phyloP scores from a whole-genome alignment of 2,113 vertebrate genomes.

The Gopherus flavomarginatus region DNA sequence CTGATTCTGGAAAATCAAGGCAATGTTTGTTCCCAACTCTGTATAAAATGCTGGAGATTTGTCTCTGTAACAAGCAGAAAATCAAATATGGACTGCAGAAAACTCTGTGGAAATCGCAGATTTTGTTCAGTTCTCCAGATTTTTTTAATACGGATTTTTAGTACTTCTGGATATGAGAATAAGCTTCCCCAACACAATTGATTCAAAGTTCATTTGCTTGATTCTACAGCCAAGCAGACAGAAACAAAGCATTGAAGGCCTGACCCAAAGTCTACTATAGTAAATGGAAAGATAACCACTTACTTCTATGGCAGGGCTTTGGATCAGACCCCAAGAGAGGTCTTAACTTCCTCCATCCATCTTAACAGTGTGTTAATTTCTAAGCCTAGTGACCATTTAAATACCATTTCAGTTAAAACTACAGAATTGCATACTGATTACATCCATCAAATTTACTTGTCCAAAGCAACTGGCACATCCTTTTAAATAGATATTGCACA shows the following conservation, averaged over 20 bases:
- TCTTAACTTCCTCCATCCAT: background rate
- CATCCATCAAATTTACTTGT: background rate
- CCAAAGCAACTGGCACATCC: background rate
- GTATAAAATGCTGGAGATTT: background rate
- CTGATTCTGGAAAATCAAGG: background rate
- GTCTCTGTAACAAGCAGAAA: background rate
- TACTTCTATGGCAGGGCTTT: background rate
- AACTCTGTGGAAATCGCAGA: conserved; percentile 3
- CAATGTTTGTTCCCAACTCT: background rate
- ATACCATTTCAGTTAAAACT: background rate
- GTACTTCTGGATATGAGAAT: background rate
- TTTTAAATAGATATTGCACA: conserved; percentile 1
- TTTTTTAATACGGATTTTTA: conserved; percentile 9
- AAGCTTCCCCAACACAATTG: conserved; percentile 12
- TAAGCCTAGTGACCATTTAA: background rate
- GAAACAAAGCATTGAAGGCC: background rate
- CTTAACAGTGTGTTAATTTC: background rate
- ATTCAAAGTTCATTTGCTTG: background rate
- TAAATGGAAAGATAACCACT: background rate
- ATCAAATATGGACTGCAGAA: background rate
- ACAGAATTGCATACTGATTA: background rate
- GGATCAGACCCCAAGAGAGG: background rate
- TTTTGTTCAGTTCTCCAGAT: conserved; percentile 13
- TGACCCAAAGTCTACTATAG: background rate
- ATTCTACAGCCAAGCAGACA: background rate